These are phyloP conservation scores for Gymnocheta viridis DNA, from an alignment of 2,888 invertebrate genomes.

Conservation along the genomic window DNA sequence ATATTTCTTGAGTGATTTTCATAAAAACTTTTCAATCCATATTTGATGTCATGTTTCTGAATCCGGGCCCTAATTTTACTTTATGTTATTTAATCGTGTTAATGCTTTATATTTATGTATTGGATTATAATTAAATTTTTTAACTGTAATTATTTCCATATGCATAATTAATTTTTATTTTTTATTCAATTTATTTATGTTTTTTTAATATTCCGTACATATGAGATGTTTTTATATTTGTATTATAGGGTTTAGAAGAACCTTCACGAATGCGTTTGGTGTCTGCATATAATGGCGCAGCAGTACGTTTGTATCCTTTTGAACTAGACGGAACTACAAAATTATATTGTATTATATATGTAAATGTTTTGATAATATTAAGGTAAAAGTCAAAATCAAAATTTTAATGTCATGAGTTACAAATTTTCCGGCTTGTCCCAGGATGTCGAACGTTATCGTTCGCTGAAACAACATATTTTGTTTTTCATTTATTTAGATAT, in stretches of 20 bases:
- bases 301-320: slow-evolving; percentile 76
- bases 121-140: background rate
- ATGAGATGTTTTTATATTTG: slow-evolving; percentile 72
- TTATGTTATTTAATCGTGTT: background rate
- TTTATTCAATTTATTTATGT: slow-evolving; percentile 73
- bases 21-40: background rate
- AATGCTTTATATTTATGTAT: background rate
- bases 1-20: background rate
- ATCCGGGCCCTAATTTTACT: background rate
- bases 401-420: no score
- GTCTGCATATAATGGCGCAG: slow-evolving; percentile 74
- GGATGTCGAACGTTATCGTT: no score
- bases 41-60: background rate
- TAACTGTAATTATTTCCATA: background rate
- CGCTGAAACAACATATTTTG: no score
- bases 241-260: slow-evolving; percentile 75
- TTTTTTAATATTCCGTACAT: slow-evolving; percentile 77
- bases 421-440: no score
- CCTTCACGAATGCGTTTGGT: slow-evolving; percentile 79
- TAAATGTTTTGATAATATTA: slow-evolving; percentile 10
- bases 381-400: background rate
- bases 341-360: slow-evolving; percentile 68
- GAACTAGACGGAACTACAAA: slow-evolving; percentile 78
- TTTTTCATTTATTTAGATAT: no score
- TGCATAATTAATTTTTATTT: background rate